Evolutionary conservation across 2,888 invertebrate species (phyloP).

Genomic region (Meghimatium bilineatum): DNA sequence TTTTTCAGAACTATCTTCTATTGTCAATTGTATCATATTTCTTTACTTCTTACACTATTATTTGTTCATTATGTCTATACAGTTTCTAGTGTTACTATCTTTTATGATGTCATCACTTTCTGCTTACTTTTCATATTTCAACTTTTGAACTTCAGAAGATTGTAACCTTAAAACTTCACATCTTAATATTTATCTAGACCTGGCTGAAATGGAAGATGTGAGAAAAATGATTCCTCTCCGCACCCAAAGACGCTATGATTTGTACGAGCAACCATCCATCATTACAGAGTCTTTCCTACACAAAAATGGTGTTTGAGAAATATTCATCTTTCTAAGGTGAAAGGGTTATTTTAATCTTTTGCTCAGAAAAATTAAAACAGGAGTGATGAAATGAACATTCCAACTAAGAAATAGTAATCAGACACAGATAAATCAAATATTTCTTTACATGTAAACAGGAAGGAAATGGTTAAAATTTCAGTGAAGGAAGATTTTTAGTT

Average conservation of each 20-base stretch:
- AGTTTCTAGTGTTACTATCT: too few species aligned
- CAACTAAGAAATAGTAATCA: background rate
- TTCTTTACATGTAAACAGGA: background rate
- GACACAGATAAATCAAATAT: background rate
- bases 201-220: conserved; percentile 85
- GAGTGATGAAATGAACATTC: background rate
- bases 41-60: background rate
- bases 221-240: conserved; percentile 90
- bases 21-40: background rate
- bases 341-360: background rate
- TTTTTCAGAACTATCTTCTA: background rate
- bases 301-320: conserved; percentile 84
- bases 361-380: background rate
- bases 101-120: too few species aligned
- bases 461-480: background rate
- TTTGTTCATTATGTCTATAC: too few species aligned
- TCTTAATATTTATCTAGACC: conserved; percentile 80
- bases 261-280: conserved; percentile 82
- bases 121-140: too few species aligned
- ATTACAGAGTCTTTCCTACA: conserved; percentile 87
- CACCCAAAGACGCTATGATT: conserved; percentile 84
- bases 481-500: background rate
- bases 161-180: background rate
- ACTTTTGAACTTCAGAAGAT: too few species aligned
- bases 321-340: background rate